These are phyloP conservation scores for Microtus pennsylvanicus DNA, from an alignment of 2,113 vertebrate species.

Conservation along the genomic window DNA sequence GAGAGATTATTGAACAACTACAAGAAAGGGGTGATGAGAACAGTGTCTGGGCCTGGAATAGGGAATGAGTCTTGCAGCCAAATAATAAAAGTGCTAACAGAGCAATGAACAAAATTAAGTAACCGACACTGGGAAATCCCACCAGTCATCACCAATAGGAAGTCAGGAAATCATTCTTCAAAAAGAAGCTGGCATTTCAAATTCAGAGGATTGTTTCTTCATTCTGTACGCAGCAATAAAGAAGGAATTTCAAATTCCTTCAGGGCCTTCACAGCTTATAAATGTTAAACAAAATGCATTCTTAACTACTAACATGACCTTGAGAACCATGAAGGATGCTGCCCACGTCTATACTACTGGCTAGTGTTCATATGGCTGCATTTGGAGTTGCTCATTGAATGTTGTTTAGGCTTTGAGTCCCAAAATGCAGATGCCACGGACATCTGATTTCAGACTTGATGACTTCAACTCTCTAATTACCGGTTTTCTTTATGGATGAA, in stretches of 20 bases:
- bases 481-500: slow-evolving; percentile 64
- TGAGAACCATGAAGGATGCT: neutral
- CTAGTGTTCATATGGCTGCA: neutral
- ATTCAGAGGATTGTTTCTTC: neutral
- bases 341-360: neutral
- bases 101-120: neutral
- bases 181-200: neutral
- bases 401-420: neutral
- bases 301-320: neutral
- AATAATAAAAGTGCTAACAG: neutral
- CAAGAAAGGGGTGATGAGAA: neutral
- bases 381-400: neutral
- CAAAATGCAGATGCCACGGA: neutral
- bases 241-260: neutral
- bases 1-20: neutral
- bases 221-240: neutral
- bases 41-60: neutral
- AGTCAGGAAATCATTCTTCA: neutral
- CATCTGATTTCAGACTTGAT: neutral
- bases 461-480: slow-evolving; percentile 58
- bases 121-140: neutral
- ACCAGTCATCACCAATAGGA: neutral
- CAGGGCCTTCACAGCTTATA: neutral
- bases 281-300: neutral
- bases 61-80: neutral